Percentiles rank a stretch among this genome's conserved stretches.
Conservation (phyloP, 2,797 vertebrate species). For the Phoxinus dragarum region DNA sequence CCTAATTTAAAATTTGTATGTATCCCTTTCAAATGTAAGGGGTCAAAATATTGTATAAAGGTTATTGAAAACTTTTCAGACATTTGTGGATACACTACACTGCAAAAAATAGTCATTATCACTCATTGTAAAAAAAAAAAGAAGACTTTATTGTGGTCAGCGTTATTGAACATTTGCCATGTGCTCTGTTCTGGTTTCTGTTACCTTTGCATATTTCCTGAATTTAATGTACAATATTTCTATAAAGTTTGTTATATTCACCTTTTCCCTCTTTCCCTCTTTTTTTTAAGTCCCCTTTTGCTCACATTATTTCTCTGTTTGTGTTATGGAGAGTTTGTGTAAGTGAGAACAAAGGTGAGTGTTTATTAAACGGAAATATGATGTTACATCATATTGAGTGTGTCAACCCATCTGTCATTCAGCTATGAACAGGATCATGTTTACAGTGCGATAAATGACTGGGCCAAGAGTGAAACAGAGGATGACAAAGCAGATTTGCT, state of each 20-base stretch:
- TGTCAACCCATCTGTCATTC: background rate
- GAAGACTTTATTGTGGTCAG: background rate
- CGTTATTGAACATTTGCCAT: background rate
- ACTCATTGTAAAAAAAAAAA: background rate
- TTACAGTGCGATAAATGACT: background rate
- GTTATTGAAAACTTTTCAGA: background rate
- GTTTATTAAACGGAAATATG: conserved; percentile 1
- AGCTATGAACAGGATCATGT: background rate
- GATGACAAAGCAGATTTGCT: conserved; percentile 49
- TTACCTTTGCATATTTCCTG: background rate
- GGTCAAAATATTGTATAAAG: background rate
- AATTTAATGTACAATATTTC: background rate
- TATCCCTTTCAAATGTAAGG: background rate
- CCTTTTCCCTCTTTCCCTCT: background rate
- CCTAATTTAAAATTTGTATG: background rate
- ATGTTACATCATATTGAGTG: background rate
- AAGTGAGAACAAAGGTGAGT: background rate
- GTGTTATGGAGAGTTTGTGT: conserved; percentile 33
- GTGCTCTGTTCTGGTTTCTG: background rate
- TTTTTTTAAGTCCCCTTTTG: conserved; percentile 2
- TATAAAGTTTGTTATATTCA: background rate
- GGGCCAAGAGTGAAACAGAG: background rate
- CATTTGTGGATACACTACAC: background rate
- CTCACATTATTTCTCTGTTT: background rate
- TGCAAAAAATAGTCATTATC: background rate